Evolutionary conservation across 2,797 vertebrate species (phyloP).

Genomic region (Scyliorhinus canicula): DNA sequence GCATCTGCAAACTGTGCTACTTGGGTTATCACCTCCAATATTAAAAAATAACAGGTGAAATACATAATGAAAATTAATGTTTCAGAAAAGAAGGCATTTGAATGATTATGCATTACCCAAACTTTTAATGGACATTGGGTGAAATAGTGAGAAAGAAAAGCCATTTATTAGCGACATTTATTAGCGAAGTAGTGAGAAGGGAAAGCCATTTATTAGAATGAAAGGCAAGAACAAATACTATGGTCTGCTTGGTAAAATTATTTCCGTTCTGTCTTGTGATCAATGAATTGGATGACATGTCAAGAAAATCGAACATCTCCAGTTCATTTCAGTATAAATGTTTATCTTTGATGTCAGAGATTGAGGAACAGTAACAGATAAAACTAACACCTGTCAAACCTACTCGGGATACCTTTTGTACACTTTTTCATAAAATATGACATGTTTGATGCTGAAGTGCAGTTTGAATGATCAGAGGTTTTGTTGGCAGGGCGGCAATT

Average conservation of each 20-base stretch:
- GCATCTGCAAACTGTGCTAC: background rate
- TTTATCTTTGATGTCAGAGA: conserved; percentile 2
- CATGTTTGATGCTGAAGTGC: background rate
- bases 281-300: background rate
- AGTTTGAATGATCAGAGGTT: background rate
- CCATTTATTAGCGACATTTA: too few species aligned
- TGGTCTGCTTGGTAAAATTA: background rate
- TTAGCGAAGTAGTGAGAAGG: too few species aligned
- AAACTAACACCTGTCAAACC: background rate
- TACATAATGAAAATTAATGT: conserved; percentile 1
- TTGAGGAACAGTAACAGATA: background rate
- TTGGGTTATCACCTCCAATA: background rate
- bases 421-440: background rate
- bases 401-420: background rate
- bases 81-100: conserved; percentile 1
- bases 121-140: background rate
- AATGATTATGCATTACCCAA: background rate
- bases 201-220: background rate
- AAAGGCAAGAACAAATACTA: background rate
- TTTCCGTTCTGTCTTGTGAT: background rate
- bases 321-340: background rate
- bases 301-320: background rate
- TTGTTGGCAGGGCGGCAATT: too few species aligned
- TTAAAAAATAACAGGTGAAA: conserved; percentile 33
- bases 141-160: conserved; percentile 35